Base-by-base conservation (phyloP, 2,888 invertebrate genomes). In the Phengaris arion region DNA sequence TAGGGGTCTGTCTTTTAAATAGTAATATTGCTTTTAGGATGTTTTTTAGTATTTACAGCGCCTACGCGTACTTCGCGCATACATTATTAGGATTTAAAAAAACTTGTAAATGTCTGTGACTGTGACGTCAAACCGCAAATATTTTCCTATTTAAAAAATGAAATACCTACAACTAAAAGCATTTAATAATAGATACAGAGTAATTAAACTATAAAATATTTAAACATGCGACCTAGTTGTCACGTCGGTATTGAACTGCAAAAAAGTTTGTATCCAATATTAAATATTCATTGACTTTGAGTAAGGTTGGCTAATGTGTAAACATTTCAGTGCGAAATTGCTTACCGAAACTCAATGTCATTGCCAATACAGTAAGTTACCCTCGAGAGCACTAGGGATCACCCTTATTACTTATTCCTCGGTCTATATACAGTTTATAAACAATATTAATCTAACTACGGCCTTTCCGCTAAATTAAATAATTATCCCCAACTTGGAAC, bases 281-380 rank as follows among this genome's bases (percentile, higher is more conserved):
- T 15, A 35, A 72, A 72, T 72, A 72, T 72, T 72, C 54, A 54
- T 52, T 54, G 52, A 52, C 72, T 52, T 52, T 69, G 69, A 69
- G 69, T 69, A 46, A 48, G 69, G 22, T 52, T 54, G 35, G 52
- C 72, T 54, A 72, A 72, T 72, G 72, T 72, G 35, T 72, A 72
- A 54, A 54, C 72, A 72, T 72, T 52, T 22, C 22, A 72, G 52
- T 13, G 52, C 45, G 13, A 51, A 72, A 72, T 72, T 72, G 72
- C 52, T 22, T 72, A 52, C 52, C 54, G 13, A 72, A 35, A 52
- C 54, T 72, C 35, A 72, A 35, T 54, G 72, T 54, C 72, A 72
- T 52, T 72, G 54, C 52, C 72, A 52, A 72, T 72, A 72, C n/a
- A 69, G 48, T 48, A 46, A 70, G n/a, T 54, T 22, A 72, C 54